These are phyloP conservation scores for Cheumatopsyche charites DNA, from an alignment of 1,140 invertebrate species.

Conservation along the genomic window DNA sequence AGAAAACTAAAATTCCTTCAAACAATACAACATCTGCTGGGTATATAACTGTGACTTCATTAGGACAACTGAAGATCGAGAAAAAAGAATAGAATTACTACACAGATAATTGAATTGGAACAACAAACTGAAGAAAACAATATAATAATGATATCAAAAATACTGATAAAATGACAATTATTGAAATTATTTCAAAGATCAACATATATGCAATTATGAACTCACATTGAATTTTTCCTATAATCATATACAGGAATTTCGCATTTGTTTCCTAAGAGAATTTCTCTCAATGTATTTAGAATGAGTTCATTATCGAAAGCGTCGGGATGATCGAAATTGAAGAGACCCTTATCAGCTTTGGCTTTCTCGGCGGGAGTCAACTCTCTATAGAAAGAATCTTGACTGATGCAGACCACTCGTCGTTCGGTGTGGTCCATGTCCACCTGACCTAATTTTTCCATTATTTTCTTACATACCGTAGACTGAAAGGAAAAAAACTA, in stretches of 20 bases:
- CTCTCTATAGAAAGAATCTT: conserved; percentile 95
- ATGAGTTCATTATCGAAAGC: conserved; percentile 90
- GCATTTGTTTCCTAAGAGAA: conserved; percentile 82
- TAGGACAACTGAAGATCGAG: conserved; percentile 65
- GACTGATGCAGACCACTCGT: conserved; percentile 92
- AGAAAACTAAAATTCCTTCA: conserved; percentile 98
- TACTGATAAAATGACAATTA: no score
- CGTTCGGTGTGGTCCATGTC: conserved; percentile 87
- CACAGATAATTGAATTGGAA: conserved; percentile 22
- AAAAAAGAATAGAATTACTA: no score
- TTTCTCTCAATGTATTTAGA: conserved; percentile 76
- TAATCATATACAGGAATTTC: conserved; percentile 93
- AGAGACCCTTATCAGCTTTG: conserved; percentile 88
- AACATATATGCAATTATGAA: no score
- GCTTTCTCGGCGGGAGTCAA: conserved; percentile 80
- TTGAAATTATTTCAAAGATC: no score
- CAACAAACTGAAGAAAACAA: no score
- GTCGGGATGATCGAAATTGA: conserved; percentile 98
- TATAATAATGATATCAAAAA: no score
- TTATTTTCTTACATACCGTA: conserved; percentile 95
- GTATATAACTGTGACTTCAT: conserved; percentile 82
- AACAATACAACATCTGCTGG: conserved; percentile 98
- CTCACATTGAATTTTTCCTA: conserved; percentile 80
- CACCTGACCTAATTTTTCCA: conserved; percentile 90
- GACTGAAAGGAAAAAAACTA: conserved; percentile 66